Base-by-base conservation (phyloP, 2,797 vertebrate genomes). In the Semaprochilodus insignis region DNA sequence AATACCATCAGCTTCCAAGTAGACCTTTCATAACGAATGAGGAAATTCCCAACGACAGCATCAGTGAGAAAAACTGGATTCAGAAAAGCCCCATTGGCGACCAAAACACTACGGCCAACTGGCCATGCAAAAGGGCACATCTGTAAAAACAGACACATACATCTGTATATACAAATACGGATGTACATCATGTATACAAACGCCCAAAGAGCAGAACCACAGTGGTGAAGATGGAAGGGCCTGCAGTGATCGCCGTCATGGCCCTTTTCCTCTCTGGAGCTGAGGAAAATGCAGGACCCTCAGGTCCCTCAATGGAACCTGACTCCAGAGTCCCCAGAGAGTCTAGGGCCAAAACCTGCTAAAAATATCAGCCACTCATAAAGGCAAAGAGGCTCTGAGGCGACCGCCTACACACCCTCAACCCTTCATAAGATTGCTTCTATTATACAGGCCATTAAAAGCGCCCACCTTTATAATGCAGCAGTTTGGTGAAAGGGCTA, bases 291-390 rank as follows among this genome's bases (percentile, higher is more conserved):
- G 76, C 67, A 63, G 59, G 31, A 31, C 40, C 62, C 31, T 31
- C 31, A 31, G 31, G 31, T 31, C 31, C 44, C 40, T 25, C 10
- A 5, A 13, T 87, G 81, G 84, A 87, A 88, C 73, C 19, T 70
- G 84, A 87, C 78, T 77, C 85, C 65, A 23, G 21, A 25, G 78
- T 40, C 54, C 70, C 78, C 74, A 85, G 79, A 86, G 85, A 78
- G 75, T 74, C 63, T 78, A 15, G 21, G 52, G 71, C 74, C 74
- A 83, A 65, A 67, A 83, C 74, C 83, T 85, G 86, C 86, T 93
- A 92, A 90, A 92, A 90, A 92, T 91, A 92, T 88, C 87, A 85
- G 69, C 17, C n/a, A 57, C 23, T 77, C 60, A 72, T 78, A 31
- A 82, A 69, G 73, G 34, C 65, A 36, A 16, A 76, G 63, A 3